Evolutionary conservation across 2,888 invertebrate genomes (phyloP).

Genomic region (Gastrophysa polygoni): DNA sequence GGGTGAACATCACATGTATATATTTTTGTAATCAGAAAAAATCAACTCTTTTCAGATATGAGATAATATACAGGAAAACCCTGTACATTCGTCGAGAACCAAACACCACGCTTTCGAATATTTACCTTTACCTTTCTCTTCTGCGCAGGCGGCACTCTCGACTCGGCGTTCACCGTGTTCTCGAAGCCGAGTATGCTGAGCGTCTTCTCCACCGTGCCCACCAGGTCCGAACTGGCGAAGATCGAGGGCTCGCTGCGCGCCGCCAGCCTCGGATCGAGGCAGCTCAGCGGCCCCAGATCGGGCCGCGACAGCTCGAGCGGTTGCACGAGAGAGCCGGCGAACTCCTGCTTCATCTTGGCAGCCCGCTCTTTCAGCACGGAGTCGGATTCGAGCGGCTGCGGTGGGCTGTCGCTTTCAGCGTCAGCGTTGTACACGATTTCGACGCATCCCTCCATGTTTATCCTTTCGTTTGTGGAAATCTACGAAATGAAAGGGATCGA

Average conservation of each 20-base stretch:
- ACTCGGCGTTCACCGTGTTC: slow-evolving; percentile 47
- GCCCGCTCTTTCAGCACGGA: slow-evolving; percentile 58
- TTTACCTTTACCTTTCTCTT: slow-evolving; percentile 55
- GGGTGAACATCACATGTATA: too few species aligned
- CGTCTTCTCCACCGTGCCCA: slow-evolving; percentile 59
- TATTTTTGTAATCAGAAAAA: too few species aligned
- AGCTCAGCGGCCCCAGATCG: slow-evolving; percentile 36
- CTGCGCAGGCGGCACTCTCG: slow-evolving; percentile 50
- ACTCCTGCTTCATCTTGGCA: slow-evolving; percentile 60
- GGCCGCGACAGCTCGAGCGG: slow-evolving; percentile 24
- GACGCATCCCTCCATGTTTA: slow-evolving; percentile 51
- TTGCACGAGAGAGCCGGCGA: slow-evolving; percentile 39
- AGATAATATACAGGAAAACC: too few species aligned
- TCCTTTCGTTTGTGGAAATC: slow-evolving; percentile 29
- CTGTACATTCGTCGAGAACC: too few species aligned
- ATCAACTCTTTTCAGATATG: too few species aligned
- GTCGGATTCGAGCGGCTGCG: slow-evolving; percentile 57
- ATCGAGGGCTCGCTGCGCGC: slow-evolving; percentile 40
- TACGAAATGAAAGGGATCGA: slow-evolving; percentile 12
- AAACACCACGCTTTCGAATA: not conserved
- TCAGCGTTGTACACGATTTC: slow-evolving; percentile 58
- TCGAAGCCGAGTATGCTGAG: slow-evolving; percentile 56
- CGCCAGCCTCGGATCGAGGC: slow-evolving; percentile 50
- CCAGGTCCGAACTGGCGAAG: slow-evolving; percentile 52
- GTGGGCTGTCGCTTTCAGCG: slow-evolving; percentile 57